Base-by-base conservation (phyloP, 2,797 vertebrate species). In the Smutsia gigantea region DNA sequence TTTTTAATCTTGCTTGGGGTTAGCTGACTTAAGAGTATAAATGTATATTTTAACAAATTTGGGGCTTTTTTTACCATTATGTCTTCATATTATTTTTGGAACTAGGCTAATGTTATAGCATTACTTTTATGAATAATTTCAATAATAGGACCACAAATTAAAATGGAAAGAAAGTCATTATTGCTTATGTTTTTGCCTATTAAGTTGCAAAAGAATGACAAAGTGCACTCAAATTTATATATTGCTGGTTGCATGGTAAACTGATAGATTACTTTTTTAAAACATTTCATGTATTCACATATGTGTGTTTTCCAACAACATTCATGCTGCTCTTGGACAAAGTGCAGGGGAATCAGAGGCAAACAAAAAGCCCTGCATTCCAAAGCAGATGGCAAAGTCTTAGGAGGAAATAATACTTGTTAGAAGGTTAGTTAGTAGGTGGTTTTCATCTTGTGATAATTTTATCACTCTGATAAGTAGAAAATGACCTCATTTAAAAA, bases 41-140 rank as follows among this genome's bases (percentile, higher is more conserved):
- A 63, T 66, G 64, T 85, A 66, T 85, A 34, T 92, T 92, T 64
- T 29, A 91, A 61, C 51, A 61, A 37, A 61, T 71, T 66, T 34
- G 46, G 37, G 29, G 5, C 66, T 29, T 78, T 78, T 59, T 90
- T 89, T 12, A 66, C 7, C 59, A 42, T 78, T 3, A 8, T 34
- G 39, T 81, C 53, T 57, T 81, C 23, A 29, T 57, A 64, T 29
- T 34, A 37, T 34, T 66, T 72, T 72, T 83, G 55, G 17, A 82
- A 71, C 2, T 51, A 51, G 55, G 42, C 25, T 61, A 51, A 82
- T 51, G n/a, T 12, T 72, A 63, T 2, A 37, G 42, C 12, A 31
- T 83, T 71, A 82, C 53, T 63, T 87, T 91, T 31, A 82, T 61
- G 55, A 72, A 72, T 82, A 25, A 91, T 71, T 82, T 91, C 77